Conservation (phyloP, 2,888 invertebrate species). For the Callyntrura guangdongensis region DNA sequence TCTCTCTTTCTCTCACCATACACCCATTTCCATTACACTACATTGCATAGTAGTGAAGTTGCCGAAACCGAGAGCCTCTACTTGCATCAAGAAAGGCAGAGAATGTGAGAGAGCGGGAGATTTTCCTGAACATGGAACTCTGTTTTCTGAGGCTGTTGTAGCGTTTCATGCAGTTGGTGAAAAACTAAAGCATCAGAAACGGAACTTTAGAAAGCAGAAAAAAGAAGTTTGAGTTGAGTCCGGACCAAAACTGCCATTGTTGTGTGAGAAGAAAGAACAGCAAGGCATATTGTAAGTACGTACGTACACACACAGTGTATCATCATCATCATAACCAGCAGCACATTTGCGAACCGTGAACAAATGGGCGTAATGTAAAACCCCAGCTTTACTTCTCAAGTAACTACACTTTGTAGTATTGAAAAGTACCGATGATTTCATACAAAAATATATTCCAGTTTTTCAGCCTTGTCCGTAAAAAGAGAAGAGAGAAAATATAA, state of each 20-base stretch:
- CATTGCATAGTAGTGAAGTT: neutral
- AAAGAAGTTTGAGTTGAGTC: constrained; percentile 31
- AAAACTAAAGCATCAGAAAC: constrained; percentile 50
- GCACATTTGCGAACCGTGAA: constrained; percentile 28
- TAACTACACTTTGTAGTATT: constrained; percentile 13
- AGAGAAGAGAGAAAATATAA: constrained; percentile 8
- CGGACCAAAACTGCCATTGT: neutral
- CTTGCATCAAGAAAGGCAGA: neutral
- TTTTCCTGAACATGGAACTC: constrained; percentile 17
- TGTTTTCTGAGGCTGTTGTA: neutral
- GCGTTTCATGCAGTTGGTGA: neutral
- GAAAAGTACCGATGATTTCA: neutral
- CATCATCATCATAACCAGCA: constrained; percentile 19
- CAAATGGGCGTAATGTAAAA: constrained; percentile 13
- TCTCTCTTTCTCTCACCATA: constrained; percentile 19
- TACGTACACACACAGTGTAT: neutral
- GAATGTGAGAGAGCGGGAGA: constrained; percentile 33
- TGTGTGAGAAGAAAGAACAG: constrained; percentile 1
- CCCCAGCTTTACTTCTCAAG: constrained; percentile 3
- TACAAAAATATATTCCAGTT: constrained; percentile 16
- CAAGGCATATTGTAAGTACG: neutral
- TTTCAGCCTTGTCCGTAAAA: constrained; percentile 31
- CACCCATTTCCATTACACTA: constrained; percentile 42
- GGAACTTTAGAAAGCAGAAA: constrained; percentile 45
- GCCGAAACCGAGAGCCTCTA: neutral